Base-by-base conservation (phyloP, 2,888 invertebrate genomes). In the Lochmaea crataegi region DNA sequence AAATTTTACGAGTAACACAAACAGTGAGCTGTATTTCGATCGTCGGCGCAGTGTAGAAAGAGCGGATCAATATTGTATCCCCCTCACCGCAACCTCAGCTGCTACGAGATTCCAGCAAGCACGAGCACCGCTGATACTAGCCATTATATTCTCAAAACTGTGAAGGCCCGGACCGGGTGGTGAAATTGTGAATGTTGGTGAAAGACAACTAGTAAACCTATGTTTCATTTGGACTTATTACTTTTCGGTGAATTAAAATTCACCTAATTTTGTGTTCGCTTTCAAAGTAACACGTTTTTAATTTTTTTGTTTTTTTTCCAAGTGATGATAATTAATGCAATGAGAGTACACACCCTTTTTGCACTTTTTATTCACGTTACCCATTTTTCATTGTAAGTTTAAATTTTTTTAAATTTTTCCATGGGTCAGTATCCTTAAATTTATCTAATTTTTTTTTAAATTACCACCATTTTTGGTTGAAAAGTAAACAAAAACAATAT, bases 341-440 rank as follows among this genome's bases (percentile, higher is more conserved):
- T 80, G 80, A 78, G 79, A 78, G 79, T 76, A 78, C 79, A 80
- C 81, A 80, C 81, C 79, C 79, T 80, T 77, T 77, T 81, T 72
- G 80, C 79, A 76, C 76, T 81, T 78, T 80, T 88, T 73, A 82
- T 88, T 68, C 82, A 86, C 81, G 82, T 88, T 75, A 84, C 87
- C 78, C 87, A 88, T 78, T 84, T 87, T 77, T 84, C 88, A 83
- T 85, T 88, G 90, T 90, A 85, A 89, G 90, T 89, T 75, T 53
- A 72, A 10, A 51, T 63, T 58, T 57, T 16, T 32, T 42, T 57
- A 60, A 38, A 41, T 64, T 60, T 56, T 66, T 32, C 48, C 65
- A 65, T 32, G 48, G 51, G 65, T 69, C 69, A 63, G 45, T 51
- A 38, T 18, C 26, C 51, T 42, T 53, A 41, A 65, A 71, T 60